phyloP scores from a whole-genome alignment of 2,113 vertebrate species.

The Calyptomena viridis region DNA sequence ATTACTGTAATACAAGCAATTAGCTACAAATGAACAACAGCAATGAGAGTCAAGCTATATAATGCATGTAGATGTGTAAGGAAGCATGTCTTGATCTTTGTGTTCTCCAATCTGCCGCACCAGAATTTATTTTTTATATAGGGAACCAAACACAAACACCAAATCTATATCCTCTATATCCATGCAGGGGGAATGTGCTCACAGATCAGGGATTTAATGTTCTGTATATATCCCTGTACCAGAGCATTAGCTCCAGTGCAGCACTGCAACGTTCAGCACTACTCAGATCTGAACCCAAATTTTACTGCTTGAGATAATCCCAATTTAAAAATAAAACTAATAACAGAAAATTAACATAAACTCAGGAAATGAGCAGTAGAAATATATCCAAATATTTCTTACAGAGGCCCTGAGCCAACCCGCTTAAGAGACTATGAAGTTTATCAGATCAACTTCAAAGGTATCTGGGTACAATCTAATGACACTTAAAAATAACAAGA shows the following conservation, averaged over 20 bases:
- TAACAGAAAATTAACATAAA: not conserved
- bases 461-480: not conserved
- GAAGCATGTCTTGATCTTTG: not conserved
- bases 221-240: not conserved
- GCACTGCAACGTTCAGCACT: not conserved
- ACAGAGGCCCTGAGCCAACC: not conserved
- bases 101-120: not conserved
- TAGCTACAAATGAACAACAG: constrained; percentile 4
- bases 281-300: not conserved
- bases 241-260: not conserved
- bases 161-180: not conserved
- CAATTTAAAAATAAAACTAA: not conserved
- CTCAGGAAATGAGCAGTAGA: not conserved
- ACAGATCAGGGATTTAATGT: not conserved
- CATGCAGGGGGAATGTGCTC: not conserved
- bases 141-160: not conserved
- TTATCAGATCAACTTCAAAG: not conserved
- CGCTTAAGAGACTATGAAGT: not conserved
- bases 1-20: constrained; percentile 17
- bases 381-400: not conserved
- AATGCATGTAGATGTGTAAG: not conserved
- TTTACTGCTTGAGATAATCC: not conserved
- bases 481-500: not conserved
- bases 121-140: not conserved
- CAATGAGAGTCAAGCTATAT: not conserved